A percentile compares a stretch with the other conserved stretches of the same genome.
These are phyloP conservation scores for Colletes collaris DNA, from an alignment of 2,888 invertebrate genomes.

Conservation along the genomic window DNA sequence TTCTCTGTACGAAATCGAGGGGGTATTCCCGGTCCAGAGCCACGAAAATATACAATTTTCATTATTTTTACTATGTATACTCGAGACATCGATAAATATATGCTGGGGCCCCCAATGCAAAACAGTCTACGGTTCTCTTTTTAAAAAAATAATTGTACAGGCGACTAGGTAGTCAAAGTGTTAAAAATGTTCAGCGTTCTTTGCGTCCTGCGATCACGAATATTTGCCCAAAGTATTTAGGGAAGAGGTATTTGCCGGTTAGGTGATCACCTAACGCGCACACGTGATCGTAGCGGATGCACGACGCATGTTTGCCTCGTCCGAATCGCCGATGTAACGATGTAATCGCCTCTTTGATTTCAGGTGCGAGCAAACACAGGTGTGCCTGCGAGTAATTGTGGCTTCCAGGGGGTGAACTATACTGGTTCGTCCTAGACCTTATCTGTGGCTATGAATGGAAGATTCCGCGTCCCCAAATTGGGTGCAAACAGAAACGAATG, in stretches of 20 bases:
- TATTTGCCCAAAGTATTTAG: slow-evolving; percentile 52
- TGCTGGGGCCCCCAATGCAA: too few relatives aligned
- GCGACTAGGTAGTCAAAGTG: too few relatives aligned
- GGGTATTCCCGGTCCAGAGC: too few relatives aligned
- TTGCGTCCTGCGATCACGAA: background rate
- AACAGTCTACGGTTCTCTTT: too few relatives aligned
- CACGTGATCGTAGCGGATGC: slow-evolving; percentile 47
- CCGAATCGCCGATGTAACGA: slow-evolving; percentile 24
- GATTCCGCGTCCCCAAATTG: slow-evolving; percentile 28
- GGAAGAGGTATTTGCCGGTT: slow-evolving; percentile 20
- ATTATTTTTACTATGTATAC: too few relatives aligned
- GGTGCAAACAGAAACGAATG: slow-evolving; percentile 1
- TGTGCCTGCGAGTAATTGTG: slow-evolving; percentile 61
- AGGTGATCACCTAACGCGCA: slow-evolving; percentile 21
- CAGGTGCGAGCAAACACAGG: slow-evolving; percentile 82
- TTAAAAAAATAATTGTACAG: too few relatives aligned
- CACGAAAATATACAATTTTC: too few relatives aligned
- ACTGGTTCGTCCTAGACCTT: slow-evolving; percentile 10
- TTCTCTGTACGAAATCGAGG: background rate
- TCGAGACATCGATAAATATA: too few relatives aligned
- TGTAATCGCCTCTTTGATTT: slow-evolving; percentile 73
- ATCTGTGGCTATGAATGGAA: slow-evolving; percentile 4
- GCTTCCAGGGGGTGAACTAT: slow-evolving; percentile 30
- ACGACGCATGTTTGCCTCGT: slow-evolving; percentile 32
- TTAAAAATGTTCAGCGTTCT: background rate